Base-by-base conservation (phyloP, 2,797 vertebrate species). In the Carduelis carduelis region DNA sequence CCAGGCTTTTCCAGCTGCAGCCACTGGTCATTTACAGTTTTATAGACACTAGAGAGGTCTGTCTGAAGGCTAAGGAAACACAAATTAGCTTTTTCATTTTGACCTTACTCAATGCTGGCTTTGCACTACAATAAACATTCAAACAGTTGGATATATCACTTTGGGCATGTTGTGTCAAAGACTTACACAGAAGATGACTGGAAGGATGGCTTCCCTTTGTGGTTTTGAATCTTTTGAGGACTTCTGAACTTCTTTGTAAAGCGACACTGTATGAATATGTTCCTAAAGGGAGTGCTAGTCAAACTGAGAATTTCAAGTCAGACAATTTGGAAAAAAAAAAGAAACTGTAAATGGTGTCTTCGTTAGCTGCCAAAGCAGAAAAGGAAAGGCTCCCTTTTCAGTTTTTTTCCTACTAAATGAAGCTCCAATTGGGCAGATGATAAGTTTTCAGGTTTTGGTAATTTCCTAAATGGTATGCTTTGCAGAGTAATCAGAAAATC, bases 21-120 rank as follows among this genome's bases (percentile, higher is more conserved):
- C 50, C 53, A 86, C 46, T 82, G 90, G 92, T 93, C 94, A 88
- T 94, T 96, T 96, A 66, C 64, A 86, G 78, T 83, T 96, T 92
- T 93, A 95, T 47, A 93, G 89, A 94, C 92, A 92, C 78, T 95
- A 75, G 52, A 92, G 90, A 83, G 82, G 87, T 86, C 90, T 97
- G 90, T 95, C 60, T 91, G 87, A 96, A 92, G 95, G 90, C 93
- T 90, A 92, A 96, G 86, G 95, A 96, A 95, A 87, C 92, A 93
- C 94, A 96, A 97, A 97, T 96, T 95, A 97, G 87, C 91, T 68
- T 93, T 97, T 96, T 91, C 93, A 96, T 93, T 94, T 94, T 89
- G 85, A 93, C 57, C 81, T 96, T 91, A 81, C 94, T 97, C 96
- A 97, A 83, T 96, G 97, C 81, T 59, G 90, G 63, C 87, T 96